Evolutionary conservation across 2,797 vertebrate species (phyloP), one percentile per base, ranked within the genome.

Genomic region (Semotilus atromaculatus): DNA sequence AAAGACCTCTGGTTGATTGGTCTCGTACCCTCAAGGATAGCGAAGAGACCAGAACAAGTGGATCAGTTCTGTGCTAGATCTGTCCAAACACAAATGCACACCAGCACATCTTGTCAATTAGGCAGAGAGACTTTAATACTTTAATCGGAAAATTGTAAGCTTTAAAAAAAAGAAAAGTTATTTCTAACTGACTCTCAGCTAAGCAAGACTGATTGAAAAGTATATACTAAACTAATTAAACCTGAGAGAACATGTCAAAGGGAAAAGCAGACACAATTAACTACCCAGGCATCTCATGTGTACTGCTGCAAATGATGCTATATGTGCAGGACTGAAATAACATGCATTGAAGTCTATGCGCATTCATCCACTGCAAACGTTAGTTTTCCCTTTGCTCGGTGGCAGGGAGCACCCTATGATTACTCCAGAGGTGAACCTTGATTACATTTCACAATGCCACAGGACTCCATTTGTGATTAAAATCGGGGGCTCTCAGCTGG

Each of bases 151-250:
- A 88, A 88, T 64, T 38, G 31, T 55, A 74, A 82, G 70, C 82
- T 80, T 76, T 60, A 77, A 82, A 81, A 77, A 62, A 82, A 58
- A 74, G 58, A 72, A n/a, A n/a, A n/a, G n/a, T 55, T 45, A 53
- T 75, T 79, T 83, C 62, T 53, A 68, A 72, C 68, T 34, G 62
- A 48, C 80, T 85, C 81, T 75, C 38, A 67, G 64, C 62, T 83
- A 21, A 18, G 70, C 75, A 85, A 81, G 83, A 75, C 72, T 91
- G 88, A 90, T 89, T 86, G 86, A 90, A 85, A 86, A 87, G 85
- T 84, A 85, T 81, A 86, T 81, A 88, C 87, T 87, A 87, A 88
- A 89, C 88, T 90, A 90, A 91, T 91, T 91, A 89, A 90, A 89
- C 78, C 87, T 86, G 85, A 87, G 81, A 84, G 81, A 88, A 80